Percentiles rank a stretch among this genome's conserved stretches.
These are phyloP conservation scores for Pararge aegeria DNA, from an alignment of 1,140 invertebrate genomes.

Conservation along the genomic window DNA sequence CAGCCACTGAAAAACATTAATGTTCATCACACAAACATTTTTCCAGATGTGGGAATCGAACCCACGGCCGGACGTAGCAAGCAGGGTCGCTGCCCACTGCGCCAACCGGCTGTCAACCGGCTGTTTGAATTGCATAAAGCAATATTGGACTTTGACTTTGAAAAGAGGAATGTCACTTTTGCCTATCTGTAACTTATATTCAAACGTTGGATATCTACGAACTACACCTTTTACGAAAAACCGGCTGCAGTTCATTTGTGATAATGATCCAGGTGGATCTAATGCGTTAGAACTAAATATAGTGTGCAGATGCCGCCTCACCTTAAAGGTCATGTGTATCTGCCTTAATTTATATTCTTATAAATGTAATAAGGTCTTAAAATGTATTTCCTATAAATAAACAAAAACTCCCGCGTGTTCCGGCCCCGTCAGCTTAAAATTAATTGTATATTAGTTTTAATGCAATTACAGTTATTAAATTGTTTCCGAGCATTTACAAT, in stretches of 20 bases:
- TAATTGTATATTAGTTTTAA: conserved; percentile 11
- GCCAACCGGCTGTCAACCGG: no score
- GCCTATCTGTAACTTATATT: neutral
- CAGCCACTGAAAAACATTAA: no score
- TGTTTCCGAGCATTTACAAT: neutral
- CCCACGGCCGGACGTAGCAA: no score
- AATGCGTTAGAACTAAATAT: conserved; percentile 32
- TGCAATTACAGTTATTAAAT: neutral
- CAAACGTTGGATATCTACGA: neutral
- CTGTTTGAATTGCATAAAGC: no score
- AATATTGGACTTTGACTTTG: no score
- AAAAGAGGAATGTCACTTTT: neutral
- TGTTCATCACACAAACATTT: no score
- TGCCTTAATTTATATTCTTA: conserved; percentile 23
- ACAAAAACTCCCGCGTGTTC: conserved; percentile 1
- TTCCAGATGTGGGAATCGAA: no score
- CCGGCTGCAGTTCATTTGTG: conserved; percentile 7
- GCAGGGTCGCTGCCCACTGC: no score
- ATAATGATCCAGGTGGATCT: conserved; percentile 20
- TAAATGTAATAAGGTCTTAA: conserved; percentile 12
- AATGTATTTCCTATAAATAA: conserved; percentile 6
- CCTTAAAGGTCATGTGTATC: conserved; percentile 20
- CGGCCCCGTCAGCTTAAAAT: conserved; percentile 1
- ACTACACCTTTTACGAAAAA: conserved; percentile 5
- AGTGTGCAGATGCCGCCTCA: conserved; percentile 22